phyloP scores from a whole-genome alignment of 2,888 invertebrate genomes.

The Cheilosia urbana region DNA sequence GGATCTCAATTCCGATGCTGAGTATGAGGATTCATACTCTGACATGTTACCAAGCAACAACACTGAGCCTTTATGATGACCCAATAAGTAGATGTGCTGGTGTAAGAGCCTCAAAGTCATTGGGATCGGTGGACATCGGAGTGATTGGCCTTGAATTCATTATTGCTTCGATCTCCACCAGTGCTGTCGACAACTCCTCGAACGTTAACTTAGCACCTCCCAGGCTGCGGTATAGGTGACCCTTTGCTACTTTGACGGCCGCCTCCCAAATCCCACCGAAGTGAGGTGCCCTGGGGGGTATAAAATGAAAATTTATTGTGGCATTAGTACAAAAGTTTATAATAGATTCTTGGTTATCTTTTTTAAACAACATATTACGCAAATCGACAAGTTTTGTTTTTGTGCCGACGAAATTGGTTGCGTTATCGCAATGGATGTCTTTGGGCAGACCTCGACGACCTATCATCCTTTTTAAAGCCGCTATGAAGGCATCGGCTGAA shows the following conservation, averaged over 20 bases:
- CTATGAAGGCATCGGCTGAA: background rate
- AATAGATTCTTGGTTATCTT: background rate
- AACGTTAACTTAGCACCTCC: background rate
- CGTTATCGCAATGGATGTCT: background rate
- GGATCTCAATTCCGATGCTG: background rate
- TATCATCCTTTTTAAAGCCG: background rate
- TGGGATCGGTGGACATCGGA: too few species aligned
- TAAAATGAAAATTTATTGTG: conserved; percentile 4
- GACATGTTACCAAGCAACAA: background rate
- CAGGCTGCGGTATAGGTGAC: background rate
- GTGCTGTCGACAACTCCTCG: background rate
- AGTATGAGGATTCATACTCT: background rate
- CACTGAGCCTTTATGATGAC: conserved; percentile 11
- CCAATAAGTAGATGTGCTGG: background rate
- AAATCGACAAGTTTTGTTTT: background rate
- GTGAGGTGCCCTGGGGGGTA: background rate
- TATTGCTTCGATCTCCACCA: too few species aligned
- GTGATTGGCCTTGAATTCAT: too few species aligned
- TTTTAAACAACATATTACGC: conserved; percentile 6
- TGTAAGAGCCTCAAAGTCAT: background rate
- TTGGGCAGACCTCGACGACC: background rate
- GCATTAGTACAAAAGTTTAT: background rate
- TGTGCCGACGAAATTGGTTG: conserved; percentile 16
- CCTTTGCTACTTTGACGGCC: background rate
- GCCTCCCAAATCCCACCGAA: background rate